phyloP scores from a whole-genome alignment of 2,113 vertebrate genomes.

The Erythrolamprus reginae region DNA sequence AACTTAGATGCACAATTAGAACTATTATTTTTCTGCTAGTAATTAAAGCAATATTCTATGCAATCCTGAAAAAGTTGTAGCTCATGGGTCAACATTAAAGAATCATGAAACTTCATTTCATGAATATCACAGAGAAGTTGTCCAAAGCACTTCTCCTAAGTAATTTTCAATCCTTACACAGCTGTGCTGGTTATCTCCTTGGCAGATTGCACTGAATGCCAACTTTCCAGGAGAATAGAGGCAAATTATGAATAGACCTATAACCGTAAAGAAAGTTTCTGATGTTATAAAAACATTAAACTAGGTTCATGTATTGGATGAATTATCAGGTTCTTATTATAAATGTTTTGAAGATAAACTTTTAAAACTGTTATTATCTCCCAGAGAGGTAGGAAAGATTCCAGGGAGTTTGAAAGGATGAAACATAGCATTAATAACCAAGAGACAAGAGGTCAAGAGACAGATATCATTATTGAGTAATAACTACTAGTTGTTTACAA shows the following conservation, averaged over 20 bases:
- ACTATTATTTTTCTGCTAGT: background rate
- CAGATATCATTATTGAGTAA: background rate
- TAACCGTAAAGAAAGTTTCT: background rate
- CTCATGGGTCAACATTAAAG: background rate
- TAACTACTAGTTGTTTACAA: background rate
- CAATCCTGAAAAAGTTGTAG: background rate
- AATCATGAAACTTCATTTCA: background rate
- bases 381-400: background rate
- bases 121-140: background rate
- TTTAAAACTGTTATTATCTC: background rate
- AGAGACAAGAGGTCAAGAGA: background rate
- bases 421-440: background rate
- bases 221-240: background rate
- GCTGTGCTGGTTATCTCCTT: background rate
- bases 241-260: background rate
- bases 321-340: background rate
- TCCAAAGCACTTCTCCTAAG: background rate
- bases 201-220: background rate
- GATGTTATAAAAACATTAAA: background rate
- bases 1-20: background rate
- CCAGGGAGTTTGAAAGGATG: background rate
- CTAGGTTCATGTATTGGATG: background rate
- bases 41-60: background rate
- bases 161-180: background rate
- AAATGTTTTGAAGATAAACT: background rate